phyloP scores from a whole-genome alignment of 2,888 invertebrate species.

The Ophion slaviceki region DNA sequence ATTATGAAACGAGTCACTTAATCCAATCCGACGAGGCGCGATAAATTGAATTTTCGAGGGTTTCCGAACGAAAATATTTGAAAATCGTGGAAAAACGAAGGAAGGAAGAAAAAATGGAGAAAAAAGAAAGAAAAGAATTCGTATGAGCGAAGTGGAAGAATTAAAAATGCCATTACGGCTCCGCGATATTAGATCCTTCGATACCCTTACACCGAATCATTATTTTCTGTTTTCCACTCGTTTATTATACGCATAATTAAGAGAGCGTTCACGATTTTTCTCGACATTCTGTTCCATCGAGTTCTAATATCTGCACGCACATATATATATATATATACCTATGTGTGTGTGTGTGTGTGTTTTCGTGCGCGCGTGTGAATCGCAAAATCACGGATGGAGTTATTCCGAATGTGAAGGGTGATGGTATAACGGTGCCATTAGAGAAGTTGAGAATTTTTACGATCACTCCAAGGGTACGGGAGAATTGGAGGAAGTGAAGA shows the following conservation, averaged over 20 bases:
- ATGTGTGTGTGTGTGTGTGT: slow-evolving; percentile 15
- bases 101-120: slow-evolving; percentile 11
- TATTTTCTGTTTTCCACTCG: slow-evolving; percentile 48
- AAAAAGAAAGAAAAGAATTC: neutral
- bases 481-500: slow-evolving; percentile 60
- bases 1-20: slow-evolving; percentile 39
- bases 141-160: neutral
- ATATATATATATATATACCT: neutral
- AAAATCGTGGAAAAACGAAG: neutral
- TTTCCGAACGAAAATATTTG: neutral
- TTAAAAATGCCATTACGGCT: slow-evolving; percentile 31
- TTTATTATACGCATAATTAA: slow-evolving; percentile 52
- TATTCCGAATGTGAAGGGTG: slow-evolving; percentile 62
- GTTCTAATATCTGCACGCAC: neutral
- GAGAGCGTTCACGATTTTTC: slow-evolving; percentile 40
- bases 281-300: slow-evolving; percentile 24
- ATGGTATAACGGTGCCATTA: slow-evolving; percentile 74
- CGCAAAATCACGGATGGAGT: slow-evolving; percentile 67
- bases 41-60: slow-evolving; percentile 19
- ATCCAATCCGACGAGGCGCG: slow-evolving; percentile 6
- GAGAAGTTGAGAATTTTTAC: slow-evolving; percentile 79
- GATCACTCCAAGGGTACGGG: slow-evolving; percentile 59
- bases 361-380: slow-evolving; percentile 3
- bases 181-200: slow-evolving; percentile 5
- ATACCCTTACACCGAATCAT: slow-evolving; percentile 39